Conservation (phyloP, 2,113 vertebrate genomes). For the Columba janthina region DNA sequence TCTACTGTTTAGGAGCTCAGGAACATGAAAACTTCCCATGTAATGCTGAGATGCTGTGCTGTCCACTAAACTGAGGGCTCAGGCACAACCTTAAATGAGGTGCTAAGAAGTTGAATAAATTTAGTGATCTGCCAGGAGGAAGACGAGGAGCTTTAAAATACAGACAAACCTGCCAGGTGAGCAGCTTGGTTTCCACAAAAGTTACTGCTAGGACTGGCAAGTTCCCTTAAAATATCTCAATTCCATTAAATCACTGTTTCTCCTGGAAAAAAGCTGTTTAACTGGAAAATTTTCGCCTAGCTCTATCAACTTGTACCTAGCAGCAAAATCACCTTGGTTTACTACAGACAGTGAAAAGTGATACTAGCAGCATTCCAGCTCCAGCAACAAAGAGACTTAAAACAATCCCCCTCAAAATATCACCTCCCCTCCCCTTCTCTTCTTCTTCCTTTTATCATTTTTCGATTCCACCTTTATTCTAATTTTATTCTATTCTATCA, state of each 20-base stretch:
- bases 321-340: not conserved
- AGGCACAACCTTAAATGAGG: not conserved
- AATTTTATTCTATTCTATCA: not conserved
- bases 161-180: not conserved
- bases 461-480: too few species aligned
- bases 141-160: not conserved
- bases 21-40: not conserved
- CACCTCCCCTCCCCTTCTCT: not conserved
- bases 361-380: not conserved
- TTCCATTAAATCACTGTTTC: not conserved
- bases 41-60: not conserved
- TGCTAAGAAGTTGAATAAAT: not conserved
- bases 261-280: not conserved
- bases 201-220: not conserved
- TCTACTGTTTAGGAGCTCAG: not conserved
- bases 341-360: not conserved
- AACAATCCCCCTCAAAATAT: not conserved
- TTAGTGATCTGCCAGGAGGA: not conserved
- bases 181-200: not conserved
- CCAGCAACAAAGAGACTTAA: not conserved
- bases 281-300: not conserved
- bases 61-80: not conserved
- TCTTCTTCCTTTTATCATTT: too few species aligned
- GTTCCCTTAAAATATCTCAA: not conserved
- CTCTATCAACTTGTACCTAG: not conserved